phyloP scores from a whole-genome alignment of 2,888 invertebrate species.

The Panopea generosa region DNA sequence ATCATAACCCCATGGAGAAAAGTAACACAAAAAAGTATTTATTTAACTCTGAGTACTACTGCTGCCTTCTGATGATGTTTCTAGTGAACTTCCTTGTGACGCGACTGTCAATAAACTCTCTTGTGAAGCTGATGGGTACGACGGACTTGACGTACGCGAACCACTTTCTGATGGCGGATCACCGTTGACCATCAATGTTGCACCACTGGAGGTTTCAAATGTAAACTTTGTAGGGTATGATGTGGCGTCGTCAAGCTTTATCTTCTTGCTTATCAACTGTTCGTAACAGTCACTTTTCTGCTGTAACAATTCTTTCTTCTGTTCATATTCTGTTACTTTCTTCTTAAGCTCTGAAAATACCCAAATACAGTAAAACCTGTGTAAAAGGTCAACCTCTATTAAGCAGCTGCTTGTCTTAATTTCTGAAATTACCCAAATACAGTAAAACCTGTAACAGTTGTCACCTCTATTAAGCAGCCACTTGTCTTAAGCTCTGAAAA shows the following conservation, averaged over 20 bases:
- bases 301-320: slow-evolving; percentile 69
- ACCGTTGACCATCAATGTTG: slow-evolving; percentile 1
- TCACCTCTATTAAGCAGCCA: slow-evolving; percentile 69
- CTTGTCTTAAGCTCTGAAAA: slow-evolving; percentile 71
- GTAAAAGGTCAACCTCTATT: not conserved
- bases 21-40: no score
- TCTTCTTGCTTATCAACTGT: slow-evolving; percentile 67
- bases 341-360: slow-evolving; percentile 68
- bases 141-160: slow-evolving; percentile 31
- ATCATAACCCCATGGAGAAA: no score
- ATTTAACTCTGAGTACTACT: not conserved
- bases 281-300: slow-evolving; percentile 74
- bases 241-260: slow-evolving; percentile 33
- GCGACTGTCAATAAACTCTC: slow-evolving; percentile 5
- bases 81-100: slow-evolving; percentile 25
- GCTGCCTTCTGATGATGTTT: not conserved
- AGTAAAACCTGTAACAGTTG: slow-evolving; percentile 59
- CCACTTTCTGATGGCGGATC: slow-evolving; percentile 1
- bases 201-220: not conserved
- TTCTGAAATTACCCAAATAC: slow-evolving; percentile 53
- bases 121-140: slow-evolving; percentile 11
- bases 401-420: not conserved
- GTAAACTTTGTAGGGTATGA: not conserved
- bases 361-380: not conserved
- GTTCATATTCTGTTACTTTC: slow-evolving; percentile 72